A percentile compares a stretch with the other conserved stretches of the same genome.
Conservation (phyloP, 2,888 invertebrate genomes). For the Odontocolon sp. region DNA sequence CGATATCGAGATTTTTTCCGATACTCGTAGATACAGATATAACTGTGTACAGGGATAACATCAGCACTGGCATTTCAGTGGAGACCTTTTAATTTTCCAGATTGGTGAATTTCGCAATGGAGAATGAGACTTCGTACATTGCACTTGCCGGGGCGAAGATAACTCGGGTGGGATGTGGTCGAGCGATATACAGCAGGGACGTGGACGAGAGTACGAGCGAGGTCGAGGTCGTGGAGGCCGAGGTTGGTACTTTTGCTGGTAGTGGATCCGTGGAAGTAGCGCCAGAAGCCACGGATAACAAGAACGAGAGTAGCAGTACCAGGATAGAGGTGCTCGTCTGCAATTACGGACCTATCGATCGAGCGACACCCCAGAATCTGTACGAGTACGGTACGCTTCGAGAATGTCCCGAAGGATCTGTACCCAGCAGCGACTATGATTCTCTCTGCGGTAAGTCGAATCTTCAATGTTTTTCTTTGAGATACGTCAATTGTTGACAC, state of each 20-base stretch:
- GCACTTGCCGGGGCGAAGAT: constrained; percentile 69
- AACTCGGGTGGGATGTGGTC: constrained; percentile 71
- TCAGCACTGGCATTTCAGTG: neutral
- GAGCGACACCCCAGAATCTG: constrained; percentile 68
- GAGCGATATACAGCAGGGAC: constrained; percentile 68
- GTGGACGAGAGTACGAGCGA: constrained; percentile 52
- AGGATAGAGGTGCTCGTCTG: constrained; percentile 75
- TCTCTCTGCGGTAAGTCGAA: constrained; percentile 68
- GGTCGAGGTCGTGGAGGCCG: constrained; percentile 33
- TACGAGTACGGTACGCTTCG: constrained; percentile 70
- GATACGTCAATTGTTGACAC: too few relatives aligned
- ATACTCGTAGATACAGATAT: neutral
- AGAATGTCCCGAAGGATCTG: constrained; percentile 67
- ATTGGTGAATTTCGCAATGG: constrained; percentile 65
- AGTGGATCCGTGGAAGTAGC: constrained; percentile 29
- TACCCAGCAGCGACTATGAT: constrained; percentile 65
- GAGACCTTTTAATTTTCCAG: constrained; percentile 64
- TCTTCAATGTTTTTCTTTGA: constrained; percentile 5
- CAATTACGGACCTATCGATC: constrained; percentile 78
- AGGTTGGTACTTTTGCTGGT: constrained; percentile 10
- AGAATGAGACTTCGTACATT: constrained; percentile 67
- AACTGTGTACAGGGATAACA: neutral
- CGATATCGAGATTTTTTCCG: neutral
- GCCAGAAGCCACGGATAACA: constrained; percentile 55
- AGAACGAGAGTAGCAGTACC: constrained; percentile 44